Base-by-base conservation (phyloP, 2,888 invertebrate genomes). In the Allygus modestus region DNA sequence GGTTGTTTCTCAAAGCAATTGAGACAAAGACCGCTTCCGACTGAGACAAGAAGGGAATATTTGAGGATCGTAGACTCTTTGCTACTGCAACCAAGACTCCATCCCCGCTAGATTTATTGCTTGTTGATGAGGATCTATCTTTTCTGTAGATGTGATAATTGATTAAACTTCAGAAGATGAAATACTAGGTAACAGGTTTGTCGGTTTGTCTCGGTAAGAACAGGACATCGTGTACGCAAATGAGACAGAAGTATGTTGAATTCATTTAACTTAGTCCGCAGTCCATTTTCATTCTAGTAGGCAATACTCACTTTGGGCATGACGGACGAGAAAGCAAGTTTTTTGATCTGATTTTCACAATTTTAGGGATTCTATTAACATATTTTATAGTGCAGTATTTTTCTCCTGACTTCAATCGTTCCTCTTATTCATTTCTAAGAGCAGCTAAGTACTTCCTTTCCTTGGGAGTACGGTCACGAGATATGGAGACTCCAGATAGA, bases 221-320 rank as follows among this genome's bases (percentile, higher is more conserved):
- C 15, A 65, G 23, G 65, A 65, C 15, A 65, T 65, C 65, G 28
- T 65, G 65, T 5, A 9, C 7, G 15, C 20, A n/a, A 65, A 28
- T 23, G 31, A 28, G 28, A 28, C 31, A 65, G 7, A 15, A 26
- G 23, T 2, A 26, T 2, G 7, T 28, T 65, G 7, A 65, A 65
- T 28, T 28, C 65, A 28, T 23, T 4, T 7, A 65, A 26, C 28
- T 65, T 65, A 9, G 65, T 26, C 23, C 65, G 65, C 2, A 65
- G 23, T 26, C 65, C 65, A 65, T 65, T 65, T 26, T 20, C 20
- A 65, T 65, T 65, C 15, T 65, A n/a, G n/a, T 65, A 65, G 23
- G 15, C 15, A 23, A 65, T 23, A 7, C 31, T 23, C 15, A 65
- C 4, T 26, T 65, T 65, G 65, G 65, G 7, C 31, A 5, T 65